phyloP scores from a whole-genome alignment of 2,113 vertebrate genomes.

The Callithrix jacchus region DNA sequence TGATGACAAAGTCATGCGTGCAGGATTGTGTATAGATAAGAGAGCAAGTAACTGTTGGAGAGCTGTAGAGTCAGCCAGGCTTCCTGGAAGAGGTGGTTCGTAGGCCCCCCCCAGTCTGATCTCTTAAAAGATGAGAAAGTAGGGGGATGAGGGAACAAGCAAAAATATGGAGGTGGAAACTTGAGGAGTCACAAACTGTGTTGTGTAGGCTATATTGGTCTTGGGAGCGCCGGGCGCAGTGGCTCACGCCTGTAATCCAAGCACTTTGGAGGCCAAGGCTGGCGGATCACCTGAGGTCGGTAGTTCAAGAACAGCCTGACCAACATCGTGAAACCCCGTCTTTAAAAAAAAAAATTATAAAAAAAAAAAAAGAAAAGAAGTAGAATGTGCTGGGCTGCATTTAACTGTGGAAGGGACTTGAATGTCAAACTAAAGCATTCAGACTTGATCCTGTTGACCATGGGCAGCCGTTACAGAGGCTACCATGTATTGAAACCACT shows the following conservation, averaged over 20 bases:
- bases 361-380: too few relatives aligned
- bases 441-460: neutral
- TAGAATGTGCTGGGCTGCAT: neutral
- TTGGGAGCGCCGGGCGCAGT: neutral
- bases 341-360: too few relatives aligned
- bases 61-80: neutral
- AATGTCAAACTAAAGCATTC: neutral
- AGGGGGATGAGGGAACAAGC: neutral
- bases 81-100: neutral
- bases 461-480: neutral
- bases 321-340: too few relatives aligned
- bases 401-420: neutral
- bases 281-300: too few relatives aligned
- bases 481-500: neutral
- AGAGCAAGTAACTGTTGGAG: neutral
- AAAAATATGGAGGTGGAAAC: neutral
- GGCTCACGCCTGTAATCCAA: too few relatives aligned
- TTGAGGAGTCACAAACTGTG: neutral
- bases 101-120: neutral
- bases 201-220: neutral
- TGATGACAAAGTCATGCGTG: neutral
- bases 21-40: neutral
- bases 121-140: constrained; percentile 28
- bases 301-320: too few relatives aligned
- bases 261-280: too few relatives aligned